Evolutionary conservation across 1,140 invertebrate species (phyloP).

Genomic region (Pachypsylla venusta): DNA sequence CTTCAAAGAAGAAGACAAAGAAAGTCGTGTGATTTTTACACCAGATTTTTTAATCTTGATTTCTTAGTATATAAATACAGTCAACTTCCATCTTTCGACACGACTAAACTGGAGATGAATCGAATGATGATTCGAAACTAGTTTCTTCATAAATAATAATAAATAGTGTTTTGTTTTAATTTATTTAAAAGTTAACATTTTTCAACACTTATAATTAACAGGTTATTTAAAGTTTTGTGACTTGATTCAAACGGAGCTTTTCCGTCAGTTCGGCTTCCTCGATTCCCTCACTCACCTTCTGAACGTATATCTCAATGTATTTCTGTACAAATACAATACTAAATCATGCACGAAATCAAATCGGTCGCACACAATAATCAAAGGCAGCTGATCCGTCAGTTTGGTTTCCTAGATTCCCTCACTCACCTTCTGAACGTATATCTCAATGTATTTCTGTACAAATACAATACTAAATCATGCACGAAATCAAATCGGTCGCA

Average conservation of each 20-base stretch:
- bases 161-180: no score
- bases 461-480: slow-evolving; percentile 94
- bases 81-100: no score
- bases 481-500: slow-evolving; percentile 99
- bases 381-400: slow-evolving; percentile 88
- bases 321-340: slow-evolving; percentile 96
- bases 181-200: no score
- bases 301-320: slow-evolving; percentile 99
- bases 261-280: slow-evolving; percentile 94
- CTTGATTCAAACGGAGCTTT: slow-evolving; percentile 87
- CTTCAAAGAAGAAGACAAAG: no score
- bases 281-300: slow-evolving; percentile 69
- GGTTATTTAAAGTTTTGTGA: no score
- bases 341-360: slow-evolving; percentile 99
- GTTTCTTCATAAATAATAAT: no score
- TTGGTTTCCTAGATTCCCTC: slow-evolving; percentile 85
- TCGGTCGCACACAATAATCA: slow-evolving; percentile 98
- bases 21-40: no score
- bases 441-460: slow-evolving; percentile 99
- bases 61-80: no score
- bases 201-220: no score
- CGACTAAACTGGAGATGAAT: no score
- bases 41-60: no score
- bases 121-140: no score
- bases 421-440: slow-evolving; percentile 93